Evolutionary conservation across 2,888 invertebrate species (phyloP).

Genomic region (Cryptocheilus praepositus): DNA sequence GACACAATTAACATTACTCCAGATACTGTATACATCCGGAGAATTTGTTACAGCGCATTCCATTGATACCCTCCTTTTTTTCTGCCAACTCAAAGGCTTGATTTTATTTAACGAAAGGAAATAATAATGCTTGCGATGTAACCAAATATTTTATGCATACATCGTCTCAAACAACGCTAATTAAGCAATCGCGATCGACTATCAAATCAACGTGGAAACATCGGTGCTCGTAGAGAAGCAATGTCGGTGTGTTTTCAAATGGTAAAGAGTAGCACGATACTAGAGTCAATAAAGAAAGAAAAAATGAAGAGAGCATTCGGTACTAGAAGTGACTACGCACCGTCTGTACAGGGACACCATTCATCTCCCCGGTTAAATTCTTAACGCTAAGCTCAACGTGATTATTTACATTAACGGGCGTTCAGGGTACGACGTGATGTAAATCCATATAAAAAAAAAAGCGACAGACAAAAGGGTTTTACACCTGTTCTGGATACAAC

Average conservation of each 20-base stretch:
- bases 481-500: not conserved
- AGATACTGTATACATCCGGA: not conserved
- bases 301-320: constrained; percentile 41
- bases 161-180: too few species aligned
- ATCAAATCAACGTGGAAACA: too few species aligned
- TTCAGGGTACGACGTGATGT: constrained; percentile 34
- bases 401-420: constrained; percentile 60
- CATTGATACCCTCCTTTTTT: not conserved
- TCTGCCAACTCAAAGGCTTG: too few species aligned
- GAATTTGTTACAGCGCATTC: not conserved
- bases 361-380: constrained; percentile 39
- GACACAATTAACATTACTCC: too few species aligned
- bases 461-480: constrained; percentile 22
- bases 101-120: too few species aligned
- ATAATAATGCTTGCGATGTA: too few species aligned
- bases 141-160: too few species aligned
- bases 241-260: too few species aligned
- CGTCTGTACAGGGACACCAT: constrained; percentile 29
- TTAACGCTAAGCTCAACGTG: constrained; percentile 53
- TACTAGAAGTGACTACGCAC: constrained; percentile 11
- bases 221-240: too few species aligned
- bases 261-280: constrained; percentile 19
- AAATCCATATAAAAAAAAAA: constrained; percentile 26
- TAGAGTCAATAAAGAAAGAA: not conserved
- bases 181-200: too few species aligned